Evolutionary conservation across 2,888 invertebrate species (phyloP).

Genomic region (Melieria crassipennis): DNA sequence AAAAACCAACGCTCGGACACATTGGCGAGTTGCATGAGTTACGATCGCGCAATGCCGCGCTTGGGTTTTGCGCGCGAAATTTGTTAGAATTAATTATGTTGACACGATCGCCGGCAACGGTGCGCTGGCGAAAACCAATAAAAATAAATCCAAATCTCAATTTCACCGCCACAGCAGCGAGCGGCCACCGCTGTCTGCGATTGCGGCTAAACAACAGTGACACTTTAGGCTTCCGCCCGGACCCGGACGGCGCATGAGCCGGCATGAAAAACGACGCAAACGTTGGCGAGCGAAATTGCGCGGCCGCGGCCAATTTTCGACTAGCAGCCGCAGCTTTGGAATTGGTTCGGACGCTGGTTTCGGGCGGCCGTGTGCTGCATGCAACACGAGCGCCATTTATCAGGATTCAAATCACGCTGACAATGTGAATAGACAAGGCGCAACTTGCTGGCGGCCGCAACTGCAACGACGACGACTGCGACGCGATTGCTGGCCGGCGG

Average conservation of each 20-base stretch:
- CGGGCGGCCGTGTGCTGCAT: not conserved
- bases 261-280: not conserved
- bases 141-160: no score
- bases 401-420: slow-evolving; percentile 37
- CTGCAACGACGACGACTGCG: slow-evolving; percentile 5
- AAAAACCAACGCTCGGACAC: not conserved
- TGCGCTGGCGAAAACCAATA: no score
- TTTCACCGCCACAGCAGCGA: no score
- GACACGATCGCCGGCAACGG: slow-evolving; percentile 22
- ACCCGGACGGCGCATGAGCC: not conserved
- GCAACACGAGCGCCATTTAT: slow-evolving; percentile 35
- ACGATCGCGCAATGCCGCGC: slow-evolving; percentile 24
- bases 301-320: not conserved
- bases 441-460: not conserved
- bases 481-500: not conserved
- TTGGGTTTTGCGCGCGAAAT: slow-evolving; percentile 27
- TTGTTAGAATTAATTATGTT: slow-evolving; percentile 36
- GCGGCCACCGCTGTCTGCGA: no score
- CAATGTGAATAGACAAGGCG: slow-evolving; percentile 21
- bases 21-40: slow-evolving; percentile 15
- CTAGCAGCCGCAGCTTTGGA: not conserved
- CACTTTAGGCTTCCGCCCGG: not conserved
- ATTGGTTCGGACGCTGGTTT: not conserved
- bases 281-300: not conserved
- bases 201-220: not conserved